Evolutionary conservation across 2,797 vertebrate genomes (phyloP).

Genomic region (Moxostoma hubbsi): DNA sequence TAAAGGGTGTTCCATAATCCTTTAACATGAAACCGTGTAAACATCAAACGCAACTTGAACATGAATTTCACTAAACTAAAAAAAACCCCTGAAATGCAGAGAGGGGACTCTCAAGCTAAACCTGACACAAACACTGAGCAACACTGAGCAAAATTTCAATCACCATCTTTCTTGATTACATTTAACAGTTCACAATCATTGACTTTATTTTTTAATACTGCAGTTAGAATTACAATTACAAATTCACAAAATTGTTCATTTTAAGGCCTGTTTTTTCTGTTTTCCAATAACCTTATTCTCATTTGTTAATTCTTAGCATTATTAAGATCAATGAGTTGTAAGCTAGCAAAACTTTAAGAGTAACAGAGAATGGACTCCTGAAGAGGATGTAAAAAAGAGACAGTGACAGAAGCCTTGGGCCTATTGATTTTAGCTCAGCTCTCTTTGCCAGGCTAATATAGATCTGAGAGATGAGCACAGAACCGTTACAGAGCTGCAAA

Average conservation of each 20-base stretch:
- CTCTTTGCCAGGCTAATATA: slow-evolving; percentile 20
- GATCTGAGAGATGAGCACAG: slow-evolving; percentile 34
- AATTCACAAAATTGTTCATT: slow-evolving; percentile 8
- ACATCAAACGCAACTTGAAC: no score
- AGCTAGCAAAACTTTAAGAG: slow-evolving; percentile 5
- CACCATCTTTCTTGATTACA: background rate
- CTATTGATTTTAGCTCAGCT: slow-evolving; percentile 69
- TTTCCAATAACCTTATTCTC: slow-evolving; percentile 10
- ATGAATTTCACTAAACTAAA: no score
- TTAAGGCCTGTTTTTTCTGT: background rate
- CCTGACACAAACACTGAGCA: background rate
- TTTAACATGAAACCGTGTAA: no score
- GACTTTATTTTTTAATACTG: slow-evolving; percentile 15
- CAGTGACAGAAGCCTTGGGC: slow-evolving; percentile 65
- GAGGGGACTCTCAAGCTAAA: background rate
- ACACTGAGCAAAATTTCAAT: background rate
- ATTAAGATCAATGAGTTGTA: slow-evolving; percentile 20
- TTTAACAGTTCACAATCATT: background rate
- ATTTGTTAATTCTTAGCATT: slow-evolving; percentile 25
- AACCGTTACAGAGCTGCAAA: slow-evolving; percentile 14
- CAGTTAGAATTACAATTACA: slow-evolving; percentile 15
- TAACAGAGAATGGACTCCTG: slow-evolving; percentile 9
- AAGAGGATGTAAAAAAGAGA: slow-evolving; percentile 72
- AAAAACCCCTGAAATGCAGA: no score
- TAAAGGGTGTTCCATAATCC: no score